phyloP scores from a whole-genome alignment of 2,797 vertebrate species.

The Yasuhikotakia modesta region DNA sequence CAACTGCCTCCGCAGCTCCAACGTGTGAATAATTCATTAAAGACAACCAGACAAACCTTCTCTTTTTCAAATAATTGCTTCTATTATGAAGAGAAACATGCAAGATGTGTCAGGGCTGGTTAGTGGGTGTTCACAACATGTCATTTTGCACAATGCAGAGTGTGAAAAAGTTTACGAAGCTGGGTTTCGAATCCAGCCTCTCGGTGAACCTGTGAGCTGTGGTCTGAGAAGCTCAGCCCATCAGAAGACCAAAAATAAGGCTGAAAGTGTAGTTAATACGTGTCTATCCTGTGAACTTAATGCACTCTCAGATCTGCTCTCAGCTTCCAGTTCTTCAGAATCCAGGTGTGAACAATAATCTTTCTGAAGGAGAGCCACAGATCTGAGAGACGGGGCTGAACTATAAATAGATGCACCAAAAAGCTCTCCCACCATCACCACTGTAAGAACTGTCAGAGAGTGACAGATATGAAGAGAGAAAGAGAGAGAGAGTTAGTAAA shows the following conservation, averaged over 20 bases:
- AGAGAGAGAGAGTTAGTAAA: slow-evolving; percentile 18
- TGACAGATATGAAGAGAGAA: slow-evolving; percentile 6
- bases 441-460: slow-evolving; percentile 20
- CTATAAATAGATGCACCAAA: slow-evolving; percentile 35
- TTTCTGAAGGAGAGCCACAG: slow-evolving; percentile 24
- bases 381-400: slow-evolving; percentile 14
- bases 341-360: slow-evolving; percentile 31
- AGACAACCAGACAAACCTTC: no score
- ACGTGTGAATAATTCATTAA: no score
- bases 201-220: neutral
- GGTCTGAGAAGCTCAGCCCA: slow-evolving; percentile 27
- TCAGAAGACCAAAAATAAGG: slow-evolving; percentile 35
- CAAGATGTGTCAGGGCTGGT: neutral
- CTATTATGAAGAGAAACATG: neutral
- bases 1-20: no score
- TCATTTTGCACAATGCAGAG: slow-evolving; percentile 5
- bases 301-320: slow-evolving; percentile 7
- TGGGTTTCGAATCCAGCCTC: slow-evolving; percentile 9
- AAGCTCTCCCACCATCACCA: neutral
- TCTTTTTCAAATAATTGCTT: no score
- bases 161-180: neutral
- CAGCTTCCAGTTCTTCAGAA: slow-evolving; percentile 9
- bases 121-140: neutral
- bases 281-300: slow-evolving; percentile 37
- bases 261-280: slow-evolving; percentile 17